Base-by-base conservation (phyloP, 2,888 invertebrate genomes). In the Leptinotarsa peninsularis region DNA sequence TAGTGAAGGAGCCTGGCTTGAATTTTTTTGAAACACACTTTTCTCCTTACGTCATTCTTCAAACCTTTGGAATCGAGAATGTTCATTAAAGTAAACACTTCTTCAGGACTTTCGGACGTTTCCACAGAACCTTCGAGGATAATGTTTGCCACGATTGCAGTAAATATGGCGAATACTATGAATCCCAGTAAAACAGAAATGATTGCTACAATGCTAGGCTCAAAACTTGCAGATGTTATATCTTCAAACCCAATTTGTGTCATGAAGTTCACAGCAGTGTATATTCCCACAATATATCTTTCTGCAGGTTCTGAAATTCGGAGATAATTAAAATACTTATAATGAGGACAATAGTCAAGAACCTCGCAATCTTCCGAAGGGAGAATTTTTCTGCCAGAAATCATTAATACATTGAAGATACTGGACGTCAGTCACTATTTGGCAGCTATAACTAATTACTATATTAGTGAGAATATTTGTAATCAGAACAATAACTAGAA, bases 211-310 rank as follows among this genome's bases (percentile, higher is more conserved):
- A 69, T 67, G 63, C 67, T 72, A 10, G 73, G 18, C 23, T 27
- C 14, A 17, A 21, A 60, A 27, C 74, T 43, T 50, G 18, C 66
- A 70, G 74, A 50, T 49, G 14, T 68, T 18, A 74, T 49, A 58
- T 75, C 72, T 14, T 68, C 78, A 54, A 76, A 49, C 13, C 76
- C 76, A 54, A 76, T 76, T 60, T 68, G 33, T 1, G 79, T 76
- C 18, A 79, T 33, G 21, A 78, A 73, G 60, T 75, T 77, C 5
- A 71, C 50, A 17, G 73, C 63, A 27, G n/a, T 69, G n/a, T 73
- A 79, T 23, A 77, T 21, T 50, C 72, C 70, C 21, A 49, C 43
- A 33, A 74, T 49, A 58, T 76, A 78, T 49, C 70, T 71, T 17
- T 68, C 72, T 4, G n/a, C n/a, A 2, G 70, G 52, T 58, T 71